These are phyloP conservation scores for Phasianus colchicus DNA, from an alignment of 2,113 vertebrate genomes.

Conservation along the genomic window DNA sequence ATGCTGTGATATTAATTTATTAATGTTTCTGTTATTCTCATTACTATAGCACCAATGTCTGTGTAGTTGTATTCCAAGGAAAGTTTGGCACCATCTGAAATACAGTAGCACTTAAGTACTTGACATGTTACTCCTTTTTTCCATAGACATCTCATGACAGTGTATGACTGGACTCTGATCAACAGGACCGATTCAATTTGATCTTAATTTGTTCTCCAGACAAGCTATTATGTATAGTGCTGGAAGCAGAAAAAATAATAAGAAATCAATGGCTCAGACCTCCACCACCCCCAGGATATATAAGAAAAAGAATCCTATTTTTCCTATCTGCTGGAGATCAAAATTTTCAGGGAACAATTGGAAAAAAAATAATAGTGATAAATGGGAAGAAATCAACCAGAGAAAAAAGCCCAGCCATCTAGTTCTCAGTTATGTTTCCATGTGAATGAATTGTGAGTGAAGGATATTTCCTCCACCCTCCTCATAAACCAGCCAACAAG, in stretches of 20 bases:
- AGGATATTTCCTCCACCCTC: conserved; percentile 34
- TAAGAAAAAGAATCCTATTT: background rate
- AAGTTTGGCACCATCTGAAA: background rate
- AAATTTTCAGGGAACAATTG: background rate
- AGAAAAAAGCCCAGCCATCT: background rate
- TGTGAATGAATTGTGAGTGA: background rate
- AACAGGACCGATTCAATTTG: background rate
- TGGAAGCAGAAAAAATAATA: conserved; percentile 16
- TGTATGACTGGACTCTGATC: background rate
- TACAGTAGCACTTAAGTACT: background rate
- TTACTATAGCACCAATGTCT: background rate
- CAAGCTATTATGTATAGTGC: background rate
- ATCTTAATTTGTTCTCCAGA: conserved; percentile 3
- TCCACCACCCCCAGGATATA: background rate
- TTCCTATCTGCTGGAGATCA: background rate
- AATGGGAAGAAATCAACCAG: background rate
- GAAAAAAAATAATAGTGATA: conserved; percentile 9
- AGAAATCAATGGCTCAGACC: background rate
- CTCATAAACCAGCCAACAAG: conserved; percentile 53
- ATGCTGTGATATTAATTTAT: background rate
- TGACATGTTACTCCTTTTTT: conserved; percentile 14
- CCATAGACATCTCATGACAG: background rate
- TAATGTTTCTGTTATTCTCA: background rate
- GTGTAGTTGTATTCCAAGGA: background rate
- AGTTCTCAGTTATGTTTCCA: background rate